Percentiles rank a stretch among this genome's conserved stretches.
These are phyloP conservation scores for Phymorhynchus buccinoides DNA, from an alignment of 1,140 invertebrate species.

Conservation along the genomic window DNA sequence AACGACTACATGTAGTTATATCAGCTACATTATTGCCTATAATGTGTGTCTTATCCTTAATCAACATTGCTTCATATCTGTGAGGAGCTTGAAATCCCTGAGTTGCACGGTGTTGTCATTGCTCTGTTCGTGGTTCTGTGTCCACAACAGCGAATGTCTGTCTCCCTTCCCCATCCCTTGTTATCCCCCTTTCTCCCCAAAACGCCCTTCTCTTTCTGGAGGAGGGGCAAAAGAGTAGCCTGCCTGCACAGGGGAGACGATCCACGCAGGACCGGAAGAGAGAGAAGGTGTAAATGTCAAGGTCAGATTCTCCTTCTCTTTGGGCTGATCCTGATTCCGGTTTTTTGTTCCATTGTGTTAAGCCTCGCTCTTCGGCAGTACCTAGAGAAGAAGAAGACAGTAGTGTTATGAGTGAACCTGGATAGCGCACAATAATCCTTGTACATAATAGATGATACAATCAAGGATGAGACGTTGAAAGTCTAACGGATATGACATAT, in stretches of 20 bases:
- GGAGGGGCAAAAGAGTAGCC: constrained; percentile 9
- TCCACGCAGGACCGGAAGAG: neutral
- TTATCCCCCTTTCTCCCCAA: neutral
- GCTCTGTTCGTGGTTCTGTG: neutral
- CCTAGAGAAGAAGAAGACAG: neutral
- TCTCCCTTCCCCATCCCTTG: neutral
- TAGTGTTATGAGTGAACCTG: neutral
- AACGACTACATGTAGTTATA: no score
- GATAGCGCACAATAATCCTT: neutral
- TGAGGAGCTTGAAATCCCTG: neutral
- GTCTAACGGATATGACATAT: no score
- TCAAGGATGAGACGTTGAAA: neutral
- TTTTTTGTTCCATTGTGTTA: neutral
- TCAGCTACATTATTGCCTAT: no score
- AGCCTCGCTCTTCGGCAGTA: constrained; percentile 3
- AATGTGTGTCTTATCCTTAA: neutral
- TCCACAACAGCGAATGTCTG: neutral
- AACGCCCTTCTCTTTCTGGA: neutral
- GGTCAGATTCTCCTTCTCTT: neutral
- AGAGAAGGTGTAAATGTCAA: neutral
- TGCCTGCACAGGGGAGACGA: neutral
- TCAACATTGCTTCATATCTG: neutral
- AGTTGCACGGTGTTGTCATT: neutral
- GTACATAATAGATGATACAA: neutral
- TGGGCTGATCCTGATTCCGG: neutral